Base-by-base conservation (phyloP, 2,797 vertebrate genomes). In the Menidia menidia region DNA sequence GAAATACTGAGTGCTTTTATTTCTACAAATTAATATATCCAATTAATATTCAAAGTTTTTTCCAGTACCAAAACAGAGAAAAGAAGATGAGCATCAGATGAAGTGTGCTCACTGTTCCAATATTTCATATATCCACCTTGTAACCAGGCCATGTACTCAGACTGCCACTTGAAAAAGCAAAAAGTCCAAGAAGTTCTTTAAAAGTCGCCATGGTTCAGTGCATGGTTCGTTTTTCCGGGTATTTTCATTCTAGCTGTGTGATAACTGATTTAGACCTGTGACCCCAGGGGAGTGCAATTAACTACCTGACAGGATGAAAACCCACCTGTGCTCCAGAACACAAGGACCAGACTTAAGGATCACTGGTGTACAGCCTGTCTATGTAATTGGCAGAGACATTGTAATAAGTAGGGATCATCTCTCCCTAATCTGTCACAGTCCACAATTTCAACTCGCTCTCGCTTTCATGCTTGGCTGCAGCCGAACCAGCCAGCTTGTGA, bases 341-440 rank as follows among this genome's bases (percentile, higher is more conserved):
- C 2, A 0, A 77, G 74, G 73, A 88, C 69, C 79, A 85, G 75
- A 87, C 83, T 90, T 80, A 66, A 72, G 85, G 78, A 86, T 86
- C 80, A 73, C 78, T 65, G 62, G 75, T 87, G 69, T 84, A 75
- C 84, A 86, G 75, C 73, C 81, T 75, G 80, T 70, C 78, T 81
- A 73, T 87, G 85, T 89, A 91, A 90, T 89, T 90, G 86, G 85
- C 78, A 87, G 65, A 88, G 80, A 90, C 87, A 80, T 88, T 83
- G 81, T 90, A 85, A 90, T 92, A 90, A 92, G 81, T 74, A 73
- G 87, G 87, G 87, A 91, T 92, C 85, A 91, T 88, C 85, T 86
- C 78, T 80, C 73, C 35, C 73, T 89, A 90, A 92, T 91, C 89
- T 90, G 89, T 88, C 87, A 89, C 81, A 87, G 86, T 83, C 78